Conservation (phyloP, 2,888 invertebrate genomes). For the Plutella xylostella region DNA sequence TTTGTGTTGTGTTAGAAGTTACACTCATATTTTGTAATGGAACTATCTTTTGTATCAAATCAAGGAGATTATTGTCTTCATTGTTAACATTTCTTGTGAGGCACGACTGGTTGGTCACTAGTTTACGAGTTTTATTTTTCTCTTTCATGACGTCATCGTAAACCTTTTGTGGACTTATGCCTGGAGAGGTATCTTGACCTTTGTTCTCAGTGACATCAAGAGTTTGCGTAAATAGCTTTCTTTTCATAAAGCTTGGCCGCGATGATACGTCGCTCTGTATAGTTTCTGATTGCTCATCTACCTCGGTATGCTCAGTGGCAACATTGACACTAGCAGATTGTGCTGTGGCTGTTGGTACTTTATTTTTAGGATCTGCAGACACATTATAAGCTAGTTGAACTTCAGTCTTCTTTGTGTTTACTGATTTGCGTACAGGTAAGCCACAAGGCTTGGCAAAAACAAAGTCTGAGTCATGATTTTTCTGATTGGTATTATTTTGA, state of each 20-base stretch:
- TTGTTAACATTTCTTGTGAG: constrained; percentile 37
- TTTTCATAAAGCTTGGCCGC: constrained; percentile 54
- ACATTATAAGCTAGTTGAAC: not conserved
- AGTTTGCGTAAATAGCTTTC: constrained; percentile 54
- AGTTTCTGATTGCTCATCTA: constrained; percentile 7
- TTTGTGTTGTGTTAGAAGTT: constrained; percentile 26
- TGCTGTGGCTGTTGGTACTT: not conserved
- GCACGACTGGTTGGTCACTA: constrained; percentile 44
- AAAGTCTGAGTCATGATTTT: constrained; percentile 29
- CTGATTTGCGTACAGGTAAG: constrained; percentile 30
- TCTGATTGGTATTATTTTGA: not conserved
- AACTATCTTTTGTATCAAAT: constrained; percentile 56
- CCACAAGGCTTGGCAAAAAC: constrained; percentile 38
- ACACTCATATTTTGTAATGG: constrained; percentile 41
- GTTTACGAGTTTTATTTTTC: constrained; percentile 45
- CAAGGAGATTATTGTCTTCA: constrained; percentile 41
- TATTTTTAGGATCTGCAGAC: not conserved
- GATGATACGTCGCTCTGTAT: constrained; percentile 30
- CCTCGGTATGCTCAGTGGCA: not conserved
- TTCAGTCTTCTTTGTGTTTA: constrained; percentile 4
- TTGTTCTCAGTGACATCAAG: constrained; percentile 44
- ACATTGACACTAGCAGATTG: not conserved
- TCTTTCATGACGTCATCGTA: constrained; percentile 35
- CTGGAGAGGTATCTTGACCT: constrained; percentile 25
- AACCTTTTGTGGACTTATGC: constrained; percentile 36